Evolutionary conservation across 2,797 vertebrate species (phyloP).

Genomic region (Dipus sagitta): DNA sequence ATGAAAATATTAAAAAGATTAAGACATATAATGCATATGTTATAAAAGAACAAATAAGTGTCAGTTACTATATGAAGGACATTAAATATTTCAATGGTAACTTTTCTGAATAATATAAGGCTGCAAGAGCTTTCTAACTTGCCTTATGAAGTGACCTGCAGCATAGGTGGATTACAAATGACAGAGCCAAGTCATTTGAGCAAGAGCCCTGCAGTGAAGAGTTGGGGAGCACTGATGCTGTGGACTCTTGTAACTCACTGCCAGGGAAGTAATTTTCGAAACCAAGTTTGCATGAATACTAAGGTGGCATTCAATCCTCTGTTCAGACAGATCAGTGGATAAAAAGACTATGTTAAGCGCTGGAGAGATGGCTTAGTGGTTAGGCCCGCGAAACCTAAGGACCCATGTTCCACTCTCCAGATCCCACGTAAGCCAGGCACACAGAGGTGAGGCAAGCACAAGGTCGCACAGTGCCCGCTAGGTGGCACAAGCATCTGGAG

Average conservation of each 20-base stretch:
- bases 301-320: neutral
- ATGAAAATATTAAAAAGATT: neutral
- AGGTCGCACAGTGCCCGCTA: too few relatives aligned
- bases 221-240: fast-evolving
- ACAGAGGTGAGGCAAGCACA: too few relatives aligned
- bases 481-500: too few relatives aligned
- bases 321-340: neutral
- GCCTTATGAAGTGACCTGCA: neutral
- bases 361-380: too few relatives aligned
- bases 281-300: neutral
- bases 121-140: neutral
- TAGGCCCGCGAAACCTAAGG: too few relatives aligned
- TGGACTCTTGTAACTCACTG: neutral
- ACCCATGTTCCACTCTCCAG: too few relatives aligned
- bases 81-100: neutral
- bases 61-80: neutral
- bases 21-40: neutral
- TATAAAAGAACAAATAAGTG: neutral
- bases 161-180: fast-evolving
- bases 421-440: too few relatives aligned
- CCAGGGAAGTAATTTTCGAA: neutral
- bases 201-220: neutral
- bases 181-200: neutral
- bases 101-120: neutral
- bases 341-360: neutral